phyloP scores from a whole-genome alignment of 2,113 vertebrate species.

The Columba janthina region DNA sequence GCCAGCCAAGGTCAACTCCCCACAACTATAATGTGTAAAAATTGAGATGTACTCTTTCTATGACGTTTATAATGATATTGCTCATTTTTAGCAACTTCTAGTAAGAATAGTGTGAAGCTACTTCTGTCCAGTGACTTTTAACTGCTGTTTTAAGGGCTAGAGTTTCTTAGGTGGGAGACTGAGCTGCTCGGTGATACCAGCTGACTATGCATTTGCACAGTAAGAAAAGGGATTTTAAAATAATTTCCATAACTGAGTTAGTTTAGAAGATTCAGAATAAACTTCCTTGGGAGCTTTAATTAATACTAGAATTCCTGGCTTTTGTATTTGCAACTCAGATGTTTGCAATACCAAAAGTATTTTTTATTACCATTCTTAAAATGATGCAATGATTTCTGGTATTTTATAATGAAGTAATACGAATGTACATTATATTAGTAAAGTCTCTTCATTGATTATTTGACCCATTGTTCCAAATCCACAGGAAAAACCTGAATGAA shows the following conservation, averaged over 20 bases:
- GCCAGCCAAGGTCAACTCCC: background rate
- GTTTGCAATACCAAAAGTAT: background rate
- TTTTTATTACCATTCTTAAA: background rate
- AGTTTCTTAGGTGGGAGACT: background rate
- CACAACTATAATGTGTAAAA: background rate
- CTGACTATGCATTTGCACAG: background rate
- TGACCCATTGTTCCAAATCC: background rate
- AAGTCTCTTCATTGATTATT: background rate
- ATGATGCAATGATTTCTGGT: background rate
- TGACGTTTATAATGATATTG: background rate
- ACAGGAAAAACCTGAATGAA: background rate
- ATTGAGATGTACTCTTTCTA: background rate
- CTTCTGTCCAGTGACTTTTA: background rate
- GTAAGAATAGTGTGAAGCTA: background rate
- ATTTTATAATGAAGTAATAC: background rate
- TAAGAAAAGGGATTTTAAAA: background rate
- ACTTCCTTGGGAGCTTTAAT: background rate
- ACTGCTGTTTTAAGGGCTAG: background rate
- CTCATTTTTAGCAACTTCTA: background rate
- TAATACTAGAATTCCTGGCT: background rate
- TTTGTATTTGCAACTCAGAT: background rate
- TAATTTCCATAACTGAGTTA: background rate
- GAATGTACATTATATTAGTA: background rate
- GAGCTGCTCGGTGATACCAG: background rate
- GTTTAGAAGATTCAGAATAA: background rate